Base-by-base conservation (phyloP, 2,888 invertebrate species). In the Oligia latruncula region DNA sequence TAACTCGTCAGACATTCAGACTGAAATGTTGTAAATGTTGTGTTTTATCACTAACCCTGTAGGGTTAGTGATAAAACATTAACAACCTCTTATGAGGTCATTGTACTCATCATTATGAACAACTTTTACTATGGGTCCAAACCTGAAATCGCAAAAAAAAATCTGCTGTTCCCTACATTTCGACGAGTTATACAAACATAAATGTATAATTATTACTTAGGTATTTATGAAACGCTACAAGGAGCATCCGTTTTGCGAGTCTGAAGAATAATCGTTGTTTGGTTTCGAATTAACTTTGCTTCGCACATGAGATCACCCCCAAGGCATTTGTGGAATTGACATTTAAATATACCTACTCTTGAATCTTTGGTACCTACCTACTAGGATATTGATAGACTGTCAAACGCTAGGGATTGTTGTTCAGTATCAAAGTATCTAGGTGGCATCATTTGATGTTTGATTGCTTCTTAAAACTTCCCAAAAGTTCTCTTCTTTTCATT, bases 161-260 rank as follows among this genome's bases (percentile, higher is more conserved):
- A 29, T 29, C 29, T 29, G 29, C 29, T 29, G 29, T 29, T 29
- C 29, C 29, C 29, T 29, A 29, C 29, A 29, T 29, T 29, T 29
- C 29, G 29, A 29, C 29, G 29, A 29, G 29, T 29, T 29, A 29
- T 29, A 29, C 29, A 29, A 29, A 29, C 29, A 29, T 29, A 29
- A 29, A 29, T 29, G 29, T 29, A 29, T 62, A 67, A 77, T 71
- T 55, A 65, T 29, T 65, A 55, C 20, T 55, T 68, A 9, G 20
- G 43, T 64, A 20, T 49, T 52, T 35, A 49, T 20, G 9, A 77
- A 83, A 71, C 64, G 58, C n/a, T 65, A 35, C 70, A n/a, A 66
- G 23, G 35, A 46, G 17, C 35, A 81, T 67, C 46, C 52, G 29
- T 71, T 81, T n/a, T 11, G 1, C 62, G 20, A 43, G 35, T 40